Evolutionary conservation across 2,113 vertebrate species (phyloP).

Genomic region (Mola mola): DNA sequence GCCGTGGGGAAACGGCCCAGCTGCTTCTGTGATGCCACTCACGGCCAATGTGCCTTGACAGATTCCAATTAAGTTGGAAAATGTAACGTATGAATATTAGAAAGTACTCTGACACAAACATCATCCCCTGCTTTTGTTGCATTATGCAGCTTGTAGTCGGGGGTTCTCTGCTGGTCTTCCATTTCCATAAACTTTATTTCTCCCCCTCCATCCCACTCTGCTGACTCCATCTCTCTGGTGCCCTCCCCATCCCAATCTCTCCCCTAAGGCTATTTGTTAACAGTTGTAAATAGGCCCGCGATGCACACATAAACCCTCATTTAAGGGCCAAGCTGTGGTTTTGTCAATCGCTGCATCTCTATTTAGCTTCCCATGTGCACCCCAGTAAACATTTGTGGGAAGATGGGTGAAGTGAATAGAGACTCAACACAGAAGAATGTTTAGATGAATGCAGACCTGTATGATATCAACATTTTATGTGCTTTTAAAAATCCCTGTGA

Average conservation of each 20-base stretch:
- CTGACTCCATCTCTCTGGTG: slow-evolving; percentile 27
- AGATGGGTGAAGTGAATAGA: slow-evolving; percentile 22
- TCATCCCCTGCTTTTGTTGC: slow-evolving; percentile 73
- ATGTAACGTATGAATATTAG: slow-evolving; percentile 78
- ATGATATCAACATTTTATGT: slow-evolving; percentile 37
- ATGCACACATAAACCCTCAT: slow-evolving; percentile 37
- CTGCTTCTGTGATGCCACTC: slow-evolving; percentile 73
- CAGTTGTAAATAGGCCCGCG: slow-evolving; percentile 59
- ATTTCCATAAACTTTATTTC: slow-evolving; percentile 68
- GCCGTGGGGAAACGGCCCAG: slow-evolving; percentile 65
- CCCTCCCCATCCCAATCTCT: slow-evolving; percentile 36
- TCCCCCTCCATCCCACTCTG: slow-evolving; percentile 18
- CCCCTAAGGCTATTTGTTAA: slow-evolving; percentile 65
- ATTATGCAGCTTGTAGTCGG: slow-evolving; percentile 70
- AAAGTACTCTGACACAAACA: slow-evolving; percentile 77
- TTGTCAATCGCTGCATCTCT: slow-evolving; percentile 54
- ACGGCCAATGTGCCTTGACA: slow-evolving; percentile 74
- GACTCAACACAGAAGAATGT: slow-evolving; percentile 1
- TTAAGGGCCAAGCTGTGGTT: slow-evolving; percentile 42
- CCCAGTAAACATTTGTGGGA: slow-evolving; percentile 30
- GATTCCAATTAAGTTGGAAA: slow-evolving; percentile 80
- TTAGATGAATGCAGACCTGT: slow-evolving; percentile 33
- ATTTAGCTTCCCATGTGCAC: slow-evolving; percentile 27
- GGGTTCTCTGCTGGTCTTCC: slow-evolving; percentile 54
- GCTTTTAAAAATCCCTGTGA: slow-evolving; percentile 12